phyloP scores from a whole-genome alignment of 2,113 vertebrate species.

The Nyctereutes procyonoides region DNA sequence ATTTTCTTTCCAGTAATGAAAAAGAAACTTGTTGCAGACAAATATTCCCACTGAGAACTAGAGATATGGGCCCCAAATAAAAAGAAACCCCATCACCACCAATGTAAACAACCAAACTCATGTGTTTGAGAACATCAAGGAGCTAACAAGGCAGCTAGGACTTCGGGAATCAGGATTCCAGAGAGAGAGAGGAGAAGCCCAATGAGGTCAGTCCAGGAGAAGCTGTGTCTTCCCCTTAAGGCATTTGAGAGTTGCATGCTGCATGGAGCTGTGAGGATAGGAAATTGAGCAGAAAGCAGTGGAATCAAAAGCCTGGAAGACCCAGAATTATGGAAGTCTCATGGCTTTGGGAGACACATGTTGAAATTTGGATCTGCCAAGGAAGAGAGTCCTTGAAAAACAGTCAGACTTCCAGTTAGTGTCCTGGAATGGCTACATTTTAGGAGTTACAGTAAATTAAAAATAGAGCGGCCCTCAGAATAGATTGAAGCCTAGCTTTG shows the following conservation, averaged over 20 bases:
- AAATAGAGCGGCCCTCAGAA: not conserved
- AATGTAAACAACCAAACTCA: not conserved
- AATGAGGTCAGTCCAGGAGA: not conserved
- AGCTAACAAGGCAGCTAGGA: not conserved
- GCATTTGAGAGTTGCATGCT: not conserved
- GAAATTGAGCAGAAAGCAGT: not conserved
- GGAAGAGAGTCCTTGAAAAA: not conserved
- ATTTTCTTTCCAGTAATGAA: not conserved
- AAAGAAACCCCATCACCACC: not conserved
- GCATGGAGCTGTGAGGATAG: not conserved
- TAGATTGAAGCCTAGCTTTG: not conserved
- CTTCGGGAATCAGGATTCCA: not conserved
- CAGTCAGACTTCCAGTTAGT: not conserved
- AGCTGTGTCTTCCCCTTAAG: not conserved
- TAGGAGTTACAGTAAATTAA: not conserved
- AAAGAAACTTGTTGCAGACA: conserved; percentile 48
- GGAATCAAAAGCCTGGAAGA: not conserved
- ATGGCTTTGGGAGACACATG: not conserved
- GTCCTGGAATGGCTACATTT: not conserved
- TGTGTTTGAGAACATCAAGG: not conserved
- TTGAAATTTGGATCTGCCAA: not conserved
- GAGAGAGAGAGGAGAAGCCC: not conserved
- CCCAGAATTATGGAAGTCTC: not conserved
- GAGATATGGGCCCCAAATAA: not conserved
- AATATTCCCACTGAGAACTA: not conserved